phyloP scores from a whole-genome alignment of 2,888 invertebrate species.

The Amiota communis region DNA sequence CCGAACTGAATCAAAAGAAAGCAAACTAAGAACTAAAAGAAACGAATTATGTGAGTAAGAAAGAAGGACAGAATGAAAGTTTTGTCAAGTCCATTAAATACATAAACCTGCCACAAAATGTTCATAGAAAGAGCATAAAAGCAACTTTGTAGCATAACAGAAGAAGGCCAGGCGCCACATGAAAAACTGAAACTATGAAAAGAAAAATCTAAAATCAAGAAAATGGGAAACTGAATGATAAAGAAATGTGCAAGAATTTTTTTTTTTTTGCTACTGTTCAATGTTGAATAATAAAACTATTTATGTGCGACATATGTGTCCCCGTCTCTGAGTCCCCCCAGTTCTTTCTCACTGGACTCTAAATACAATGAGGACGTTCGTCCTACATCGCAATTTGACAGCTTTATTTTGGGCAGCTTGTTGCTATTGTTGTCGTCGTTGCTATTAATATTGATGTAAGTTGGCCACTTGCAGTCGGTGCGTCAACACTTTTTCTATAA shows the following conservation, averaged over 20 bases:
- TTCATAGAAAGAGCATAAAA: slow-evolving; percentile 68
- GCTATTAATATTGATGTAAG: not conserved
- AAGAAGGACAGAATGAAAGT: slow-evolving; percentile 42
- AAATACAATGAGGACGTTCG: slow-evolving; percentile 29
- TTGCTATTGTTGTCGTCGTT: not conserved
- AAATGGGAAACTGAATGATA: not conserved
- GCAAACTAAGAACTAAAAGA: not conserved
- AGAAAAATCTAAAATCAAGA: not conserved
- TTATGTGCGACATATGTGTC: slow-evolving; percentile 62
- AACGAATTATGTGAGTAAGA: slow-evolving; percentile 25
- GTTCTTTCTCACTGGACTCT: not conserved
- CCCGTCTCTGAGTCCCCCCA: not conserved
- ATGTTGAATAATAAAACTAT: slow-evolving; percentile 60
- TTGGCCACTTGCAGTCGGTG: slow-evolving; percentile 7
- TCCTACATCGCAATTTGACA: slow-evolving; percentile 47
- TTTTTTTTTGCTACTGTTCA: slow-evolving; percentile 35
- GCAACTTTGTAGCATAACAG: slow-evolving; percentile 52
- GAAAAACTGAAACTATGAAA: slow-evolving; percentile 8
- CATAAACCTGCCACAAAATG: slow-evolving; percentile 69
- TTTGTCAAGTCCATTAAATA: slow-evolving; percentile 70
- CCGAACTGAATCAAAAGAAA: slow-evolving; percentile 41
- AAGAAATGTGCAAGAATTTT: slow-evolving; percentile 44
- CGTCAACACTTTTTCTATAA: slow-evolving; percentile 24
- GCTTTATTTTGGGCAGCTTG: slow-evolving; percentile 54
- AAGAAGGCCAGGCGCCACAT: slow-evolving; percentile 19